Percentiles rank a stretch among this genome's conserved stretches.
These are phyloP conservation scores for Altica lythri DNA, from an alignment of 2,888 invertebrate species.

Conservation along the genomic window DNA sequence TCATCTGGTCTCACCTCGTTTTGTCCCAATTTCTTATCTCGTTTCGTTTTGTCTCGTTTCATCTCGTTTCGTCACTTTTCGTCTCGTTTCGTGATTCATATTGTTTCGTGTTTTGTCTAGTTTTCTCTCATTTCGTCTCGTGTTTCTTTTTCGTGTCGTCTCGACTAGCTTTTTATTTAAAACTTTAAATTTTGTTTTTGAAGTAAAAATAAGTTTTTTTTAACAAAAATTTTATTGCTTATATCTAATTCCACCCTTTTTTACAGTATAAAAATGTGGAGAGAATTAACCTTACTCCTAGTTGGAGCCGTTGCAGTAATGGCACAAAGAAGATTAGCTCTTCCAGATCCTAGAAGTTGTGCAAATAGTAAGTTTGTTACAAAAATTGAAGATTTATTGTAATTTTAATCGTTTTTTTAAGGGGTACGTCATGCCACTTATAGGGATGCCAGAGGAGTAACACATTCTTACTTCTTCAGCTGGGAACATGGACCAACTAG, in stretches of 20 bases:
- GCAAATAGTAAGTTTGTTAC: conserved; percentile 74
- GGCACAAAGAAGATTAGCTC: conserved; percentile 82
- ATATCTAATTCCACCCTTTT: too few relatives aligned
- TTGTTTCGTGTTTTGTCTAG: too few relatives aligned
- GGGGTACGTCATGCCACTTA: conserved; percentile 88
- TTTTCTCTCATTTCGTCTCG: too few relatives aligned
- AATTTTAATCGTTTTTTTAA: conserved; percentile 49
- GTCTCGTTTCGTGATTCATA: too few relatives aligned
- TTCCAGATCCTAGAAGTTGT: conserved; percentile 89
- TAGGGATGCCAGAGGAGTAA: conserved; percentile 84
- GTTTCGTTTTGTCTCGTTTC: too few relatives aligned
- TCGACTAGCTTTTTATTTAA: too few relatives aligned
- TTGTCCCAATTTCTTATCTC: too few relatives aligned
- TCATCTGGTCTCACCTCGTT: too few relatives aligned
- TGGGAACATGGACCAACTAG: conserved; percentile 84
- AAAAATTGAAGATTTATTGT: background rate
- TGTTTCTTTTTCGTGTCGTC: too few relatives aligned
- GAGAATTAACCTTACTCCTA: conserved; percentile 65
- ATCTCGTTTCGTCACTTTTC: too few relatives aligned
- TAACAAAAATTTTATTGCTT: too few relatives aligned
- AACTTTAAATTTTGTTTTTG: background rate
- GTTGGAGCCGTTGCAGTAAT: conserved; percentile 69
- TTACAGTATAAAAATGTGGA: conserved; percentile 45
- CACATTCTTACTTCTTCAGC: conserved; percentile 92
- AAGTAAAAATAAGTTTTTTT: too few relatives aligned